A percentile compares a stretch with the other conserved stretches of the same genome.
These are phyloP conservation scores for Osmerus mordax DNA, from an alignment of 2,113 vertebrate species.

Conservation along the genomic window DNA sequence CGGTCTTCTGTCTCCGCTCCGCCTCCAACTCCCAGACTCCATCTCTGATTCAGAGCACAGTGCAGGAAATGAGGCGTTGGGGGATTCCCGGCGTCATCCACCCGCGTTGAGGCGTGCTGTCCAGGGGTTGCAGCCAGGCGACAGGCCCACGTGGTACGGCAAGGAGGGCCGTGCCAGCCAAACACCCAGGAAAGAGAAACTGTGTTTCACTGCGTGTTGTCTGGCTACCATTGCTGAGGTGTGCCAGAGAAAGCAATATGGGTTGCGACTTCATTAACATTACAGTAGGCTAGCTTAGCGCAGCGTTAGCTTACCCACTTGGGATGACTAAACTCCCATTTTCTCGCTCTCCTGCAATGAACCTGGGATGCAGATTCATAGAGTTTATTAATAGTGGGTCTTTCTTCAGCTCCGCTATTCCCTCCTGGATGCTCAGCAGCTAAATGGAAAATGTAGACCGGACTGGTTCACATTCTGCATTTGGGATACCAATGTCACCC, in stretches of 20 bases:
- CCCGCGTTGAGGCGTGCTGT: constrained; percentile 31
- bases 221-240: constrained; percentile 29
- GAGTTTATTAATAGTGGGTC: constrained; percentile 64
- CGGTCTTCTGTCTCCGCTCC: constrained; percentile 23
- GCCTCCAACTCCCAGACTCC: constrained; percentile 30
- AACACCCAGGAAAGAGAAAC: constrained; percentile 29
- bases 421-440: constrained; percentile 59
- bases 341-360: constrained; percentile 40
- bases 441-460: constrained; percentile 68
- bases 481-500: constrained; percentile 7
- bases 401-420: constrained; percentile 65
- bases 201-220: constrained; percentile 36
- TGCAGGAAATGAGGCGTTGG: constrained; percentile 30
- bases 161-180: constrained; percentile 30
- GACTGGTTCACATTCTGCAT: constrained; percentile 55
- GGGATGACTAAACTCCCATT: constrained; percentile 36
- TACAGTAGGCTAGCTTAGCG: constrained; percentile 25
- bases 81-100: constrained; percentile 39
- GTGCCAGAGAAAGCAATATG: constrained; percentile 23
- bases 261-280: constrained; percentile 26
- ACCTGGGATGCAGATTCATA: constrained; percentile 61
- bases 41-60: constrained; percentile 41
- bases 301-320: constrained; percentile 39
- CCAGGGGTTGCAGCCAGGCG: constrained; percentile 51
- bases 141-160: constrained; percentile 39